Conservation (phyloP, 2,113 vertebrate genomes). For the Xyliphius kryptos region DNA sequence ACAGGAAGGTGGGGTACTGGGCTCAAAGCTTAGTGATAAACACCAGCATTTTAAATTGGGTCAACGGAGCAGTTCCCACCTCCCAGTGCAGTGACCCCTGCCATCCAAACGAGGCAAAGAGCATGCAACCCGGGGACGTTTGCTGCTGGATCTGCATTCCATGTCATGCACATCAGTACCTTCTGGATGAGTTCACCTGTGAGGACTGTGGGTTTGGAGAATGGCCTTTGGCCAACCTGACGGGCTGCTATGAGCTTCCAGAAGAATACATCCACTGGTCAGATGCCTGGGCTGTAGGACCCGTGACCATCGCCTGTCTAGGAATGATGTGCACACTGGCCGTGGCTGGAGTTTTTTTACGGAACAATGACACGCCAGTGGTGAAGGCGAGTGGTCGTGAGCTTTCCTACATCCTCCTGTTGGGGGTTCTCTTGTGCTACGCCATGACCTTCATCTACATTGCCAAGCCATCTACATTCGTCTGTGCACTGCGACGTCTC, state of each 20-base stretch:
- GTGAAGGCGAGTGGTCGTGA: conserved; percentile 95
- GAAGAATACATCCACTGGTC: conserved; percentile 96
- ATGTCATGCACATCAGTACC: conserved; percentile 88
- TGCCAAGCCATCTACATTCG: conserved; percentile 80
- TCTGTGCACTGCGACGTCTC: conserved; percentile 84
- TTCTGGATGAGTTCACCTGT: conserved; percentile 89
- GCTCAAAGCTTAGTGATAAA: conserved; percentile 81
- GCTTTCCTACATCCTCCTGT: conserved; percentile 94
- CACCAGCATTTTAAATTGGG: conserved; percentile 82
- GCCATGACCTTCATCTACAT: conserved; percentile 97
- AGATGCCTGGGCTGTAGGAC: conserved; percentile 91
- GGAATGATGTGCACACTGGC: conserved; percentile 88
- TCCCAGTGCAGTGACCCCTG: conserved; percentile 97
- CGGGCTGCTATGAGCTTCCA: conserved; percentile 86
- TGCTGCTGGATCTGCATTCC: conserved; percentile 98
- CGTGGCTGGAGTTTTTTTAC: conserved; percentile 80
- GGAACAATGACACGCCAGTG: conserved; percentile 86
- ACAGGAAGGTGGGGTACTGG: conserved; percentile 94
- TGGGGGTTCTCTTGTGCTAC: conserved; percentile 92
- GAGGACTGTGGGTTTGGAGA: conserved; percentile 88
- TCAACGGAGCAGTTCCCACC: conserved; percentile 66
- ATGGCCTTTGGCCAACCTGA: conserved; percentile 89
- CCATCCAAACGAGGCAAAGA: conserved; percentile 92
- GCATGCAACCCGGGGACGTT: conserved; percentile 92
- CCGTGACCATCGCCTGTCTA: conserved; percentile 87